Evolutionary conservation across 2,113 vertebrate genomes (phyloP).

Genomic region (Balaeniceps rex): DNA sequence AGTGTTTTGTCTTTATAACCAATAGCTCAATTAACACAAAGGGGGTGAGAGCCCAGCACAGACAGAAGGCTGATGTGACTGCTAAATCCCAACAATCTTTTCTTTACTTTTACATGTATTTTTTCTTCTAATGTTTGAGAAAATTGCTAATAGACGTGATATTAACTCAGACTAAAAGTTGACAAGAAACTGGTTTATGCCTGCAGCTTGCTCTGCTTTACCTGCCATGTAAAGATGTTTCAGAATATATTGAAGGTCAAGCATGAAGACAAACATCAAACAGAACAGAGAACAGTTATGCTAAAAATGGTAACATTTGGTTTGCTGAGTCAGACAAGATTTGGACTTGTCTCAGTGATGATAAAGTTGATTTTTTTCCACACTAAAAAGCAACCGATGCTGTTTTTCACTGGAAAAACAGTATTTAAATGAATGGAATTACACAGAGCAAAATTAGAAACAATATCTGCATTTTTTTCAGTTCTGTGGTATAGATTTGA

Average conservation of each 20-base stretch:
- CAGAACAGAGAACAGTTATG: neutral
- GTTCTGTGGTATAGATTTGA: neutral
- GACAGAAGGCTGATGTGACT: neutral
- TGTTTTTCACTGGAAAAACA: neutral
- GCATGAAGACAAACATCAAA: neutral
- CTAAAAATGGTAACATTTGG: neutral
- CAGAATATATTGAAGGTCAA: neutral
- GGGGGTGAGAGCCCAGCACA: neutral
- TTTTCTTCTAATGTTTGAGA: neutral
- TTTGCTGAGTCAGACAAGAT: neutral
- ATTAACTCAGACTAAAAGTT: neutral
- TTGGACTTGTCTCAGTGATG: neutral
- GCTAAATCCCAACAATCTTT: neutral
- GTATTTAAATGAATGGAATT: neutral
- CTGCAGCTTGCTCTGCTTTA: neutral
- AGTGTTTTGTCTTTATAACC: neutral
- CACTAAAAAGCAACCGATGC: neutral
- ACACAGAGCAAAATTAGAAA: neutral
- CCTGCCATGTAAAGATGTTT: neutral
- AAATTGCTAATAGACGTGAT: neutral
- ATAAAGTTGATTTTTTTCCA: neutral
- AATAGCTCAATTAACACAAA: neutral
- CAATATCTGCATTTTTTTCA: neutral
- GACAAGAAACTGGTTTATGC: neutral
- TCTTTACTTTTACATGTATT: neutral